phyloP scores from a whole-genome alignment of 2,113 vertebrate genomes.

The Notarius quadriscutis region DNA sequence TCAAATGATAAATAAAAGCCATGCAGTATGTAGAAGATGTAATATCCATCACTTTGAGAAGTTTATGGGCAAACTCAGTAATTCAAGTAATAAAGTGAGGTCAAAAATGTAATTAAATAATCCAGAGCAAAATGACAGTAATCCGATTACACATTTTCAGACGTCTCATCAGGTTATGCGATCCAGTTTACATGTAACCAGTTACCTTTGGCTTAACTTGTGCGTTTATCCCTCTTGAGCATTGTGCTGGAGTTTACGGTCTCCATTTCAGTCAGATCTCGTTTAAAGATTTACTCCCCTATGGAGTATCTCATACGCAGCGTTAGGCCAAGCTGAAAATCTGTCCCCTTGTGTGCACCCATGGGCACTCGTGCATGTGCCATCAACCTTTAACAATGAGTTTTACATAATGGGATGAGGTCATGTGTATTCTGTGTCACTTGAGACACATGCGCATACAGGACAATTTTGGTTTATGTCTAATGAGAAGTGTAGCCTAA shows the following conservation, averaged over 20 bases:
- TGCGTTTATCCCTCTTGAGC: conserved; percentile 31
- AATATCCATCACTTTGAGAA: not conserved
- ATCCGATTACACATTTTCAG: not conserved
- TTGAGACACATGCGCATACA: not conserved
- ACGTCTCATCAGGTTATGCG: not conserved
- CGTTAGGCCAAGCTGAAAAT: not conserved
- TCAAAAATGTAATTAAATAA: not conserved
- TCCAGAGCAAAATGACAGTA: not conserved
- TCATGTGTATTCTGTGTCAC: conserved; percentile 27
- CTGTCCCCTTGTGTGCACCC: conserved; percentile 10
- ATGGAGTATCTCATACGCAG: not conserved
- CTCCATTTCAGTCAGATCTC: conserved; percentile 11
- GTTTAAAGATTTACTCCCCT: conserved; percentile 27
- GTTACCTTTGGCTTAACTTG: conserved; percentile 20
- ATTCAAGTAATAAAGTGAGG: not conserved
- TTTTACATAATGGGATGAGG: conserved; percentile 36
- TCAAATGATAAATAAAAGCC: not conserved
- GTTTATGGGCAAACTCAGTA: not conserved
- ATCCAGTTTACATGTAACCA: not conserved
- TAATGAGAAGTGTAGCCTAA: conserved; percentile 43
- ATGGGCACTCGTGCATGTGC: not conserved
- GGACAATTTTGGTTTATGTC: conserved; percentile 25
- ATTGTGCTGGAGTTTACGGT: conserved; percentile 31
- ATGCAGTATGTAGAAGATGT: not conserved
- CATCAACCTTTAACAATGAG: conserved; percentile 22